Evolutionary conservation across 2,113 vertebrate species (phyloP), one percentile per base, ranked within the genome.

Genomic region (Dipodomys stephensi): DNA sequence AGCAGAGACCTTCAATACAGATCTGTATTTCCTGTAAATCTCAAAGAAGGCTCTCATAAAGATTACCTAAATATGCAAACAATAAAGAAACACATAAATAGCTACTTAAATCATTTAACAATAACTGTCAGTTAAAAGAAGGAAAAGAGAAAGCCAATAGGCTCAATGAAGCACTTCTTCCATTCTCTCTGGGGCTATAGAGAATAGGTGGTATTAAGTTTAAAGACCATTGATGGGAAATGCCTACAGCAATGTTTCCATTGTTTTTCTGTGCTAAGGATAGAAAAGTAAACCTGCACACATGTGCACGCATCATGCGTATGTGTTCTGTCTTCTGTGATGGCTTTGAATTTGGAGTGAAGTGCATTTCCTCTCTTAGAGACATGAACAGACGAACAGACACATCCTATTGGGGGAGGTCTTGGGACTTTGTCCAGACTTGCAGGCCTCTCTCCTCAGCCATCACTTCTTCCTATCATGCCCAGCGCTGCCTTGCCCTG

Each of bases 11-110:
- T 88, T 88, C 69, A n/a, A 82, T 25, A 68, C 0, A 67, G 62
- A 69, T 28, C 64, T 85, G 57, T 15, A 62, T 32, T 81, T 57
- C 77, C 25, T 78, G 4, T 35, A 39, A 30, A 74, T 71, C 64
- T 96, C 60, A 69, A 3, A 72, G 92, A 93, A 23, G 57, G 83
- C 76, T 80, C 27, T 80, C 64, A 49, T 53, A 62, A 81, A 84
- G 30, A 89, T 20, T 23, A 82, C 20, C 4, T 88, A 68, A 90
- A 73, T 62, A 83, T 77, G 27, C 80, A 78, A 44, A 69, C 53
- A 65, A 73, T 57, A 81, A 32, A 68, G 27, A 87, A 77, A 92
- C 57, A 65, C 18, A 71, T 18, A 57, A 57, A 57, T n/a, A 74
- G 11, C 71, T 91, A 20, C 10, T 67, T 85, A 28, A 44, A 60